phyloP scores from a whole-genome alignment of 2,113 vertebrate species.

The cattle (Bos taurus) region ARS-UCD2.0 NC_037332.1:107157001-107157500 shows the following conservation, averaged over 20 bases:
- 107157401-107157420: constrained; percentile 90
- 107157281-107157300: accelerated
- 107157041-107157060: neutral
- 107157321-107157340: neutral
- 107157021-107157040: neutral
- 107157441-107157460: constrained; percentile 92
- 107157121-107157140: neutral
- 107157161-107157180: neutral
- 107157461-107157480: constrained; percentile 89
- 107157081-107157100: neutral
- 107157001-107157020: neutral
- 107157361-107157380: constrained; percentile 90
- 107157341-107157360: constrained; percentile 91
- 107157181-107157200: neutral
- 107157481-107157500: constrained; percentile 85
- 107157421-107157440: constrained; percentile 92
- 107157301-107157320: neutral
- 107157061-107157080: too few relatives aligned
- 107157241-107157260: neutral
- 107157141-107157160: neutral
- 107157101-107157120: neutral
- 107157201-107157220: neutral
- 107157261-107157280: neutral
- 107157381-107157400: constrained; percentile 88
- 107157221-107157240: neutral